phyloP scores from a whole-genome alignment of 2,888 invertebrate species.

The Muschampia plurimacula region DNA sequence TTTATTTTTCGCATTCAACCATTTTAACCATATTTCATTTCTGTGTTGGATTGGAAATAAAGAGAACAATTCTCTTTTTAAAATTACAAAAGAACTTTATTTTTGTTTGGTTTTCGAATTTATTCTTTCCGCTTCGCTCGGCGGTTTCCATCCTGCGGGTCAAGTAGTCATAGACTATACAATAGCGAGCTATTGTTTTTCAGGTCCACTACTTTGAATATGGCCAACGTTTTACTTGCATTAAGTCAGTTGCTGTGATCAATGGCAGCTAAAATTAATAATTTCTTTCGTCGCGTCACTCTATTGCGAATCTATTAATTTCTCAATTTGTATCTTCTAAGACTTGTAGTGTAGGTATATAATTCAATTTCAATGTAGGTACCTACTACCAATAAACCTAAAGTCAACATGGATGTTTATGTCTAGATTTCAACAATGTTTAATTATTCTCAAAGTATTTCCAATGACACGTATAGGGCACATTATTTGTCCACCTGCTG shows the following conservation, averaged over 20 bases:
- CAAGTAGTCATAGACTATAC: constrained; percentile 35
- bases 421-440: too few relatives aligned
- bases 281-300: background rate
- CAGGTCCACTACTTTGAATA: constrained; percentile 24
- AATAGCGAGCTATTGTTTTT: constrained; percentile 27
- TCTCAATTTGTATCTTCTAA: too few relatives aligned
- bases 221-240: constrained; percentile 15
- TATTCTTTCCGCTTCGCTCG: constrained; percentile 35
- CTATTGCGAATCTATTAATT: too few relatives aligned
- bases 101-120: constrained; percentile 36
- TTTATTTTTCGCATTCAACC: constrained; percentile 18
- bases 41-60: constrained; percentile 9
- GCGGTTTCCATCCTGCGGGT: constrained; percentile 34
- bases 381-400: too few relatives aligned
- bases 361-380: too few relatives aligned
- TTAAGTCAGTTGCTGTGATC: background rate
- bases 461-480: too few relatives aligned
- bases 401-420: too few relatives aligned
- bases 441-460: too few relatives aligned
- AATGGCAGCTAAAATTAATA: background rate
- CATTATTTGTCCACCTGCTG: too few relatives aligned
- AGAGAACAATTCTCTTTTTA: constrained; percentile 21
- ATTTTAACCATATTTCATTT: constrained; percentile 15
- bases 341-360: too few relatives aligned
- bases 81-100: constrained; percentile 30